Conservation (phyloP, 2,113 vertebrate genomes). For the Melanerpes formicivorus region DNA sequence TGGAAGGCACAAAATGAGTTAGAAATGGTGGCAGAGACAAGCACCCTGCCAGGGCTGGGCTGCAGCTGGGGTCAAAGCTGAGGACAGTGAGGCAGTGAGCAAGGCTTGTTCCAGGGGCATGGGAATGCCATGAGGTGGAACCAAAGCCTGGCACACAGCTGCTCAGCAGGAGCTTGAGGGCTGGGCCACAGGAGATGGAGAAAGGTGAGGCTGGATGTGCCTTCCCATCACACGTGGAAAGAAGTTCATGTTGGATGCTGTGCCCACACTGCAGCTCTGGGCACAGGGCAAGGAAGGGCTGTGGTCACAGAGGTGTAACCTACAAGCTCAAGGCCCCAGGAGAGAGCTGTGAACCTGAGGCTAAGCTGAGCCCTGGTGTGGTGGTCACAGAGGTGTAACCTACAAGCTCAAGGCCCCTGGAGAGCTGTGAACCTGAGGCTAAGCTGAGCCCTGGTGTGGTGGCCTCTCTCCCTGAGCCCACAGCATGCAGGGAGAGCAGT, state of each 20-base stretch:
- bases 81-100: neutral
- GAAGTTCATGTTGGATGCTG: accelerated
- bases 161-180: neutral
- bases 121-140: neutral
- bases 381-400: neutral
- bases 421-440: neutral
- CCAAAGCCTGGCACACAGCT: accelerated
- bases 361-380: accelerated
- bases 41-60: neutral
- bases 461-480: neutral
- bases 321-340: neutral
- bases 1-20: neutral
- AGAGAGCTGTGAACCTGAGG: neutral
- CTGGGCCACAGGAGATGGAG: neutral
- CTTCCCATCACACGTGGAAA: too few species aligned
- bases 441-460: accelerated
- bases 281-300: neutral
- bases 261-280: accelerated
- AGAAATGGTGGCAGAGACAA: neutral
- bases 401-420: neutral
- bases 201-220: neutral
- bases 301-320: neutral
- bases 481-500: neutral
- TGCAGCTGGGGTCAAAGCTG: accelerated
- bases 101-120: too few species aligned